phyloP scores from a whole-genome alignment of 2,113 vertebrate genomes.

The Amazona guildingii region DNA sequence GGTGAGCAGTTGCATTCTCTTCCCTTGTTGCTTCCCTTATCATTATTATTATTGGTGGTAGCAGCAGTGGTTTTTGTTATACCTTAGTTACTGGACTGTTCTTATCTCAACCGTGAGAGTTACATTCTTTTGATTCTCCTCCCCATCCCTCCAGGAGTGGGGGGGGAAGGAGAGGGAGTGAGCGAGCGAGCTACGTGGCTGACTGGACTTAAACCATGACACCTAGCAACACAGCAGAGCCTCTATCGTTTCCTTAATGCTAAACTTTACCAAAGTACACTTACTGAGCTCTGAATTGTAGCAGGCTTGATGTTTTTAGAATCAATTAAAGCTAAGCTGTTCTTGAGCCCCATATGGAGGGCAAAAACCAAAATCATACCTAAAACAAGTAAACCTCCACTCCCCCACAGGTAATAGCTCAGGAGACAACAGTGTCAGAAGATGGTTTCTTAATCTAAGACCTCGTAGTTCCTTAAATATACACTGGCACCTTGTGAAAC shows the following conservation, averaged over 20 bases:
- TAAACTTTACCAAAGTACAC: neutral
- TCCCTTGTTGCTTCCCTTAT: too few relatives aligned
- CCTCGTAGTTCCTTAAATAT: neutral
- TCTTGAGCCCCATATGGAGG: neutral
- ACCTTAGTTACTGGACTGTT: too few relatives aligned
- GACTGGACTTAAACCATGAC: too few relatives aligned
- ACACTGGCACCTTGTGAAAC: neutral
- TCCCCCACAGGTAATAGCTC: neutral
- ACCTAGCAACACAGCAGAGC: neutral
- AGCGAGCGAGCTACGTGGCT: too few relatives aligned
- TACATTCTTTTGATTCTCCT: too few relatives aligned
- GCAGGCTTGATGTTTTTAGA: neutral
- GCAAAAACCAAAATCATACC: neutral
- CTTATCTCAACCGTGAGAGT: too few relatives aligned
- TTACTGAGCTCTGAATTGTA: neutral
- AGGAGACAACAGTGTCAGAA: neutral
- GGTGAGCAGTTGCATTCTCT: too few relatives aligned
- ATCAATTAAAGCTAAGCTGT: neutral
- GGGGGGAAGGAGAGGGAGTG: too few relatives aligned
- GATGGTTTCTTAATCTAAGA: neutral
- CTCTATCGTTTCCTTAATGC: neutral
- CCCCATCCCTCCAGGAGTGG: too few relatives aligned
- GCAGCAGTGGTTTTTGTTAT: too few relatives aligned
- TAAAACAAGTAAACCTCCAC: neutral
- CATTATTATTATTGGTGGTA: too few relatives aligned